phyloP scores from a whole-genome alignment of 2,113 vertebrate genomes.

The Salminus brasiliensis region DNA sequence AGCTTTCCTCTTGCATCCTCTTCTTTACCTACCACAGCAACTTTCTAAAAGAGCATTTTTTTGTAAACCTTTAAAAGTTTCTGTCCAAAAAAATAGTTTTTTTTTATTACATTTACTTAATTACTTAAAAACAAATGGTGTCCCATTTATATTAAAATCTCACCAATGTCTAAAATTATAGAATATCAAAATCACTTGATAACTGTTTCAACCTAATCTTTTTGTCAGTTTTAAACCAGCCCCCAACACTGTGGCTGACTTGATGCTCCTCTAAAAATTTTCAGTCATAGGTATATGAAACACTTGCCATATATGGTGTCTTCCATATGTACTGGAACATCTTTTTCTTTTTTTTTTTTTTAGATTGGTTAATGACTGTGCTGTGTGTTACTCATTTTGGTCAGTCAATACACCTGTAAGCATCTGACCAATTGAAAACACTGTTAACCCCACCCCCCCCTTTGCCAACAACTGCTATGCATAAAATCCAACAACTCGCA shows the following conservation, averaged over 20 bases:
- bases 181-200: neutral
- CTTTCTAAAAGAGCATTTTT: neutral
- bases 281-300: no score
- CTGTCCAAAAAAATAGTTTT: neutral
- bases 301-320: neutral
- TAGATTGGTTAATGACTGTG: neutral
- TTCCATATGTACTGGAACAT: neutral
- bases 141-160: neutral
- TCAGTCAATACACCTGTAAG: neutral
- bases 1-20: neutral
- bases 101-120: no score
- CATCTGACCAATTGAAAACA: neutral
- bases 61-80: neutral
- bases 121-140: no score
- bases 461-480: neutral
- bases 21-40: neutral
- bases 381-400: neutral
- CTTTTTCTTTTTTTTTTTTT: neutral
- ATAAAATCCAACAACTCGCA: no score
- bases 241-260: no score
- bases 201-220: neutral
- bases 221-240: neutral
- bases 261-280: no score
- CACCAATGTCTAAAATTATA: neutral
- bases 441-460: neutral